Base-by-base conservation (phyloP, 2,113 vertebrate species). In the Onychostoma macrolepis region DNA sequence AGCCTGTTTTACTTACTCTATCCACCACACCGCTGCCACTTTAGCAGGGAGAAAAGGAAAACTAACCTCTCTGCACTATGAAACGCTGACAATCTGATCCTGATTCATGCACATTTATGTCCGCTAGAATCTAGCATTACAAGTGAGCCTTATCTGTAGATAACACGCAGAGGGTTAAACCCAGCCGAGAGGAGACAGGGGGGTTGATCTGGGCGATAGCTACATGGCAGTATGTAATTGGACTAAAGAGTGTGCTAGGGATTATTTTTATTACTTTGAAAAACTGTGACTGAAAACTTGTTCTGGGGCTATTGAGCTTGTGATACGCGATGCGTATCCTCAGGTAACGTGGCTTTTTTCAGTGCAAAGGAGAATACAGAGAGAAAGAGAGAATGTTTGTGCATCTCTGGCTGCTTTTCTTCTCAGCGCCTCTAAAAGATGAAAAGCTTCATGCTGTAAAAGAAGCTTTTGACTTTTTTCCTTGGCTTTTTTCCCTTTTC, bases 171-270 rank as follows among this genome's bases (percentile, higher is more conserved):
- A 92, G 94, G 93, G 95, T 92, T 93, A 94, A 95, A 93, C 93
- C 93, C 95, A 91, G 90, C 92, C 86, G 90, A 92, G 91, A 91
- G 94, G 93, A 92, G 90, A 89, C 91, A 89, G 90, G 89, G 89
- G 87, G 89, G 89, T 92, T 85, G 94, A 96, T 96, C 89, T 83
- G 93, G 85, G 91, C 91, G 95, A 95, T 95, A 96, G 93, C 90
- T 92, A 95, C 93, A 94, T 95, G 95, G 90, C 95, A 93, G 92
- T 95, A 95, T 95, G 93, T 95, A 95, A 95, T 94, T 91, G 93
- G 95, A 94, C 95, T 95, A 94, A 96, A 95, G 93, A 95, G 96
- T 93, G 77, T 91, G 88, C 91, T 90, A 88, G 89, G 90, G 95
- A 95, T 96, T 97, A 91, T 93, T 95, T 90, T 96, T 94, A 93